phyloP scores from a whole-genome alignment of 2,797 vertebrate genomes.

The Miichthys miiuy region DNA sequence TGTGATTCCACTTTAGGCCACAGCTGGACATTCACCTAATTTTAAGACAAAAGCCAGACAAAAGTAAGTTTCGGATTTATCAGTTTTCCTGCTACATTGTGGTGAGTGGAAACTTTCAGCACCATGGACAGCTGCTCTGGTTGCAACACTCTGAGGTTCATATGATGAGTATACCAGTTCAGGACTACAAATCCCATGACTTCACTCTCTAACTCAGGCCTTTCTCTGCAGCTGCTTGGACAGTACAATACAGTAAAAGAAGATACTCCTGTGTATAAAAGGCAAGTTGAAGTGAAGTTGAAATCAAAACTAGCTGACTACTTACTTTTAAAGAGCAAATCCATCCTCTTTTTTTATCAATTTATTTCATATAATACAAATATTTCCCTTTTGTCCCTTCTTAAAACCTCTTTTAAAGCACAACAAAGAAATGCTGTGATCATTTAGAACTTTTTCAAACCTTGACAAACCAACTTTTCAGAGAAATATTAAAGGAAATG shows the following conservation, averaged over 20 bases:
- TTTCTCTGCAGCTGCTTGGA: neutral
- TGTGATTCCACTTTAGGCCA: neutral
- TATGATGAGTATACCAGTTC: neutral
- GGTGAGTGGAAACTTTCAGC: slow-evolving; percentile 14
- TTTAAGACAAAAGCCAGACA: neutral
- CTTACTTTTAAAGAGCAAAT: neutral
- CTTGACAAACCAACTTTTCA: slow-evolving; percentile 23
- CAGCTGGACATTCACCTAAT: neutral
- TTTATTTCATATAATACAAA: neutral
- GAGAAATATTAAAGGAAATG: slow-evolving; percentile 24
- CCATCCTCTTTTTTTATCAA: neutral
- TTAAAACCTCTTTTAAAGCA: slow-evolving; percentile 16
- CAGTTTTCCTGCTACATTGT: neutral
- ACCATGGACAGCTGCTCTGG: slow-evolving; percentile 33
- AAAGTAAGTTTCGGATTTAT: neutral
- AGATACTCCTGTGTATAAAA: neutral
- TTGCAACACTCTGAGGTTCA: neutral
- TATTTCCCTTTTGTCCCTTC: neutral
- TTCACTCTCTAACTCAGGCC: neutral
- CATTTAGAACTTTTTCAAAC: slow-evolving; percentile 10
- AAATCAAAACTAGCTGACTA: slow-evolving; percentile 18
- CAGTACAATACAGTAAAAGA: neutral
- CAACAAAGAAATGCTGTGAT: slow-evolving; percentile 21
- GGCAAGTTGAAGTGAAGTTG: neutral
- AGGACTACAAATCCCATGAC: neutral